Conservation (phyloP, 2,113 vertebrate species). For the Pungitius pungitius region DNA sequence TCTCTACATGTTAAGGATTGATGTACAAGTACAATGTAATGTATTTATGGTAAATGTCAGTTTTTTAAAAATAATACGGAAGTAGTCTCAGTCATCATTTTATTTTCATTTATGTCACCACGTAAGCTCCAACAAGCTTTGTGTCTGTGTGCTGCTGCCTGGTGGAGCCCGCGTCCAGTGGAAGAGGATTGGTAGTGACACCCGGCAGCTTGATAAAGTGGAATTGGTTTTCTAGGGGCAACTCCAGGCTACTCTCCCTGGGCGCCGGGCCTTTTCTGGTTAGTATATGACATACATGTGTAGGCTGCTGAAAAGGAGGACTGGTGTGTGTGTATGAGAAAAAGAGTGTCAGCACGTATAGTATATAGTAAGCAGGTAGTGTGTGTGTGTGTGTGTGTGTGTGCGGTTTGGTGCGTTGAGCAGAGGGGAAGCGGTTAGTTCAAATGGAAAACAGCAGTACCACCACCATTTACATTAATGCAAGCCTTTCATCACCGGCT, state of each 20-base stretch:
- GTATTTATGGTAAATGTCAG: background rate
- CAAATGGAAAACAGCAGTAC: slow-evolving; percentile 95
- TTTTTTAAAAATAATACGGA: background rate
- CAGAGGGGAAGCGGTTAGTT: slow-evolving; percentile 79
- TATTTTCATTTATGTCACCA: slow-evolving; percentile 24
- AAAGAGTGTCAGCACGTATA: slow-evolving; percentile 51
- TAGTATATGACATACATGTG: slow-evolving; percentile 94
- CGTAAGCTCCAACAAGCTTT: slow-evolving; percentile 37
- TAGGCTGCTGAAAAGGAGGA: slow-evolving; percentile 73
- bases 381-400: slow-evolving; percentile 16
- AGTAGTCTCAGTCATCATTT: slow-evolving; percentile 8
- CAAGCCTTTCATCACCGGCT: slow-evolving; percentile 93
- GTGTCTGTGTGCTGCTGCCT: slow-evolving; percentile 58
- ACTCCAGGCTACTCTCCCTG: slow-evolving; percentile 83
- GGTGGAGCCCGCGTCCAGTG: slow-evolving; percentile 62
- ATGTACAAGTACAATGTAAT: background rate
- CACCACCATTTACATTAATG: slow-evolving; percentile 87
- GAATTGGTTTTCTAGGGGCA: slow-evolving; percentile 90
- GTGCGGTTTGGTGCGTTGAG: slow-evolving; percentile 57
- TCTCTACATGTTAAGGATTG: background rate
- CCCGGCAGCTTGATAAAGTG: slow-evolving; percentile 93
- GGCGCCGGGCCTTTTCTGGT: slow-evolving; percentile 89
- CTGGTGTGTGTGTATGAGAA: slow-evolving; percentile 17
- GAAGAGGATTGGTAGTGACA: slow-evolving; percentile 82
- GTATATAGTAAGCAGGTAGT: slow-evolving; percentile 50